Evolutionary conservation across 2,113 vertebrate genomes (phyloP), one percentile per base, ranked within the genome.

Genomic region (Zosterops hypoxanthus): DNA sequence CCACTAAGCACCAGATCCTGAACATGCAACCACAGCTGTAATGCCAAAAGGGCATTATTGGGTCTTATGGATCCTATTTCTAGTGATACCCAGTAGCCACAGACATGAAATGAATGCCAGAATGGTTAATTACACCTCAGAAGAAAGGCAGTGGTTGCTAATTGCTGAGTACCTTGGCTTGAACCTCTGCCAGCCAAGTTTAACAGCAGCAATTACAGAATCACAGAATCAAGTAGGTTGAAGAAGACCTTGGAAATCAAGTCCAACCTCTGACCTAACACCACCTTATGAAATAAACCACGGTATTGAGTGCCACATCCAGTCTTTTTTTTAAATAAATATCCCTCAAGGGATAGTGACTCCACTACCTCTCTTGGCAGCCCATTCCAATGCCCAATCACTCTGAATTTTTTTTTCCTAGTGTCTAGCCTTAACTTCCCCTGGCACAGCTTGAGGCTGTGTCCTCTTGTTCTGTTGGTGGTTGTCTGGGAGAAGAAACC

Each of bases 261-360:
- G 7, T 47, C 39, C 57, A 46, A 4, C 19, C 41, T 64, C 8
- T n/a, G 23, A 73, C 28, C 23, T 33, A 64, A 19, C 18, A 33
- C 6, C 5, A 15, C 3, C 11, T 33, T 3, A 28, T 39, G 18
- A 56, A 41, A 4, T n/a, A 33, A 55, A 23, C 28, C 19, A 15
- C 12, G 41, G 19, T 19, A 39, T 14, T 64, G 7, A 46, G 18
- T 55, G 7, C 18, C 26, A 63, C 8, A 11, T 36, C 12, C 8
- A 29, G 20, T 17, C 16, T 44, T 31, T 52, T 24, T 21, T 31
- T 2, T 49, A 83, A 17, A 39, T 39, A 39, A 39, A 39, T 39
- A 39, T 9, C 13, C 26, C 31, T 36, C 1, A 1, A 17, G 33
- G 17, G 33, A 39, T 0, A 2, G 21, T 44, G 33, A 36, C 6